phyloP scores from a whole-genome alignment of 2,888 invertebrate species.

The Brachyptera risi region DNA sequence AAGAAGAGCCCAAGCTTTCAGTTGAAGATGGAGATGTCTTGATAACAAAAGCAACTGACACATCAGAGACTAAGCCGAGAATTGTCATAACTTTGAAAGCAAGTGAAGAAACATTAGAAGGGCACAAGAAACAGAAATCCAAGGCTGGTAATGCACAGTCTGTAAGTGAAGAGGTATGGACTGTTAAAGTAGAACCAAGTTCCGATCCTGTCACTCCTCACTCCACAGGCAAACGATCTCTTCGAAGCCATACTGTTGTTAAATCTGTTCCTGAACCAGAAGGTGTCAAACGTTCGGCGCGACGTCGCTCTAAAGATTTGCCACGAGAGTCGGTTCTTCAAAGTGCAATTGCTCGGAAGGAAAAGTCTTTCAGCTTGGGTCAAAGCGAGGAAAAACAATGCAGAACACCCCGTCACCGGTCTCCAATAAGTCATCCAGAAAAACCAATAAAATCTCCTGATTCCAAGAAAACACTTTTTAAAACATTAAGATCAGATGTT shows the following conservation, averaged over 20 bases:
- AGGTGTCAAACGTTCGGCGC: constrained; percentile 58
- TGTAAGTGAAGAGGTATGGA: constrained; percentile 31
- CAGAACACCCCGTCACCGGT: constrained; percentile 25
- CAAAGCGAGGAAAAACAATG: constrained; percentile 27
- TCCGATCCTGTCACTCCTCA: not conserved
- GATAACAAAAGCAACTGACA: not conserved
- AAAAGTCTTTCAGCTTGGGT: constrained; percentile 57
- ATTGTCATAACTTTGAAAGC: constrained; percentile 61
- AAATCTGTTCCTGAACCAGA: constrained; percentile 27
- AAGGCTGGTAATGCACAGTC: constrained; percentile 24
- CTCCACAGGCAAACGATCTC: constrained; percentile 27
- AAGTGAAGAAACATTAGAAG: constrained; percentile 45
- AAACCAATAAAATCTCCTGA: not conserved
- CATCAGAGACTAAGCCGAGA: constrained; percentile 50
- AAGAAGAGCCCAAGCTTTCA: not conserved
- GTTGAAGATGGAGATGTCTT: constrained; percentile 29
- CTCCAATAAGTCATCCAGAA: constrained; percentile 18
- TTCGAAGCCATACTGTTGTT: constrained; percentile 30
- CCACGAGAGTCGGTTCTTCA: constrained; percentile 58
- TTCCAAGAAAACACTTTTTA: not conserved
- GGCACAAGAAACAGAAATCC: constrained; percentile 46
- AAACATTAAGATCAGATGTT: constrained; percentile 2
- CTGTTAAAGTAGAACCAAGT: constrained; percentile 27
- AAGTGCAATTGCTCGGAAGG: constrained; percentile 67
- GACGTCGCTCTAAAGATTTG: constrained; percentile 59